phyloP scores from a whole-genome alignment of 2,888 invertebrate genomes.

The Conistra vaccinii region DNA sequence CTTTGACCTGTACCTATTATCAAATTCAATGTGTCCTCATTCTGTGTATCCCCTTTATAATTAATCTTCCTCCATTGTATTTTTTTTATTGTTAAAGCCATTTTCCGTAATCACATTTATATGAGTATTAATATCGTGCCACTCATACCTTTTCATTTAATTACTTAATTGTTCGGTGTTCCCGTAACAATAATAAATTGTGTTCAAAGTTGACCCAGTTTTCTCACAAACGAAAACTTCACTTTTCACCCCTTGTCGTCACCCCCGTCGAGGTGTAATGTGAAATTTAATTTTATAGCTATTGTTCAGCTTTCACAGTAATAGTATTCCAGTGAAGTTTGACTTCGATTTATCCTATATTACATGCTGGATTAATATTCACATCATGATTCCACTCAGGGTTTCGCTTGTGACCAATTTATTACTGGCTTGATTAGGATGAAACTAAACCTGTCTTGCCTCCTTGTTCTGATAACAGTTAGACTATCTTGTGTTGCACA shows the following conservation, averaged over 20 bases:
- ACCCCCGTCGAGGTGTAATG: constrained; percentile 59
- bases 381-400: neutral
- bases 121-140: constrained; percentile 31
- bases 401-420: neutral
- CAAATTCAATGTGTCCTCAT: neutral
- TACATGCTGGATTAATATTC: neutral
- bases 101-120: constrained; percentile 26
- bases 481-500: neutral
- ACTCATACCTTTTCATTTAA: constrained; percentile 47
- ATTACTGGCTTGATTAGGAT: neutral
- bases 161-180: constrained; percentile 57
- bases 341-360: constrained; percentile 27
- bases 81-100: neutral
- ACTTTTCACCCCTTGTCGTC: neutral
- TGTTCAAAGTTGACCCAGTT: constrained; percentile 67
- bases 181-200: constrained; percentile 59
- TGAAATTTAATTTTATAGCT: constrained; percentile 62
- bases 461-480: neutral
- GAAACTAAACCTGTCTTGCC: neutral
- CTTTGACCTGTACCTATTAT: neutral
- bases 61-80: neutral
- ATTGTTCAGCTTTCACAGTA: constrained; percentile 45
- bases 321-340: constrained; percentile 30
- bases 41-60: neutral
- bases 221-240: constrained; percentile 31